Percentiles rank a stretch among this genome's conserved stretches.
phyloP scores from a whole-genome alignment of 2,888 invertebrate species.

The Ophioninae sp. region DNA sequence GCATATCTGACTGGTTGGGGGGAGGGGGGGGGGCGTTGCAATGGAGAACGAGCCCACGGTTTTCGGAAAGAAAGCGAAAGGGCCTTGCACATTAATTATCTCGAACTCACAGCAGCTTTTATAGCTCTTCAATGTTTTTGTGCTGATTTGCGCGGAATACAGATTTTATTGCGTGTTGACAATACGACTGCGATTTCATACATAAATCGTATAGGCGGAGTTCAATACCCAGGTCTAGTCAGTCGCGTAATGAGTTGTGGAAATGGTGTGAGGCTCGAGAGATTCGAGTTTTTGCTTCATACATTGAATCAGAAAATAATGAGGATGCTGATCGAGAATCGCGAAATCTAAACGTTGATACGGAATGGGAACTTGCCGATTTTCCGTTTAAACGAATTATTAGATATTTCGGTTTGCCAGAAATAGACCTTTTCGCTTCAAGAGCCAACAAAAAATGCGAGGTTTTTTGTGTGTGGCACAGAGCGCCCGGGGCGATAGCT shows the following conservation, averaged over 20 bases:
- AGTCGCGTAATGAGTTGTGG: too few relatives aligned
- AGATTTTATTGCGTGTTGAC: too few relatives aligned
- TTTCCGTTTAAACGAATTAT: conserved; percentile 9
- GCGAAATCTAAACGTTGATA: neutral
- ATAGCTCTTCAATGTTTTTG: too few relatives aligned
- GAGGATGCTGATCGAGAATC: neutral
- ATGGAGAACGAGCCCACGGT: too few relatives aligned
- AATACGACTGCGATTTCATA: too few relatives aligned
- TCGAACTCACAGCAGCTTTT: too few relatives aligned
- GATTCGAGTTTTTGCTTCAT: conserved; percentile 4
- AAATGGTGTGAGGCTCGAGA: neutral
- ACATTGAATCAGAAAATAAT: conserved; percentile 1
- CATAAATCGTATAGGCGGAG: too few relatives aligned
- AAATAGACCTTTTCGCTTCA: conserved; percentile 25
- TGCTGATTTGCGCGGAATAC: too few relatives aligned
- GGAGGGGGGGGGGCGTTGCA: neutral
- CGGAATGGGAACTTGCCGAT: conserved; percentile 1
- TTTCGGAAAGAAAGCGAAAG: too few relatives aligned
- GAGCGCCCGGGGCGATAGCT: neutral
- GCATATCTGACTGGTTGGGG: neutral
- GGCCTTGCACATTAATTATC: too few relatives aligned
- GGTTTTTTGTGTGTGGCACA: neutral
- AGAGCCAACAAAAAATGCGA: neutral
- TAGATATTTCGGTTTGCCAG: neutral
- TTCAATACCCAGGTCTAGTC: too few relatives aligned